These are phyloP conservation scores for Lophura nycthemera DNA, from an alignment of 2,113 vertebrate genomes.

Conservation along the genomic window DNA sequence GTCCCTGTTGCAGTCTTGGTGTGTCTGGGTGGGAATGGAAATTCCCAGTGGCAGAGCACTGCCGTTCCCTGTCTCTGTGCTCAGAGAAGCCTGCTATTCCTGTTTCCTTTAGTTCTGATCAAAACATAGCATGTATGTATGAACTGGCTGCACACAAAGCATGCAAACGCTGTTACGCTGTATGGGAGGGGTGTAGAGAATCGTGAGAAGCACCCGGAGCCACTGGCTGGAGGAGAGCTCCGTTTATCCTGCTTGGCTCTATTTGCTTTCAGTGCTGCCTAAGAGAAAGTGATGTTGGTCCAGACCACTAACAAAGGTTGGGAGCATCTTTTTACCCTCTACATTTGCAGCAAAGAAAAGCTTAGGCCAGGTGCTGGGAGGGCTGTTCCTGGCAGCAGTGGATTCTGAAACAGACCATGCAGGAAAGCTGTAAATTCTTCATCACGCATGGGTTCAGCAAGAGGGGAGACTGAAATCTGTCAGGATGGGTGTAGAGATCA, in stretches of 20 bases:
- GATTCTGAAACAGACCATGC: not conserved
- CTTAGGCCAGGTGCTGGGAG: not conserved
- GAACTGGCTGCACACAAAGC: not conserved
- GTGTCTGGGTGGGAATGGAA: not conserved
- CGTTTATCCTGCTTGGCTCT: not conserved
- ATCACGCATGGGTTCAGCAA: not conserved
- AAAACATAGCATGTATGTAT: not conserved
- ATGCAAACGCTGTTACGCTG: not conserved
- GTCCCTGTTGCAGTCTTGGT: not conserved
- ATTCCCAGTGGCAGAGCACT: not conserved
- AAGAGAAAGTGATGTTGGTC: not conserved
- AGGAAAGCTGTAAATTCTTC: not conserved
- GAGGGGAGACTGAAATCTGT: not conserved
- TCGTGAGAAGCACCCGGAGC: not conserved
- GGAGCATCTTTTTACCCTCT: not conserved
- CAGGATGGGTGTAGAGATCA: not conserved
- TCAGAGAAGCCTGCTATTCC: not conserved
- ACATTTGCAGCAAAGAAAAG: not conserved
- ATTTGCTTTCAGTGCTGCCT: not conserved
- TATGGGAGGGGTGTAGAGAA: not conserved
- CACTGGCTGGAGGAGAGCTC: not conserved
- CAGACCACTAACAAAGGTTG: not conserved
- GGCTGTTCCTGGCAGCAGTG: not conserved
- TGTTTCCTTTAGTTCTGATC: slow-evolving; percentile 26
- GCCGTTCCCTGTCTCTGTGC: not conserved